phyloP scores from a whole-genome alignment of 2,113 vertebrate species.

The Embiotoca jacksoni region DNA sequence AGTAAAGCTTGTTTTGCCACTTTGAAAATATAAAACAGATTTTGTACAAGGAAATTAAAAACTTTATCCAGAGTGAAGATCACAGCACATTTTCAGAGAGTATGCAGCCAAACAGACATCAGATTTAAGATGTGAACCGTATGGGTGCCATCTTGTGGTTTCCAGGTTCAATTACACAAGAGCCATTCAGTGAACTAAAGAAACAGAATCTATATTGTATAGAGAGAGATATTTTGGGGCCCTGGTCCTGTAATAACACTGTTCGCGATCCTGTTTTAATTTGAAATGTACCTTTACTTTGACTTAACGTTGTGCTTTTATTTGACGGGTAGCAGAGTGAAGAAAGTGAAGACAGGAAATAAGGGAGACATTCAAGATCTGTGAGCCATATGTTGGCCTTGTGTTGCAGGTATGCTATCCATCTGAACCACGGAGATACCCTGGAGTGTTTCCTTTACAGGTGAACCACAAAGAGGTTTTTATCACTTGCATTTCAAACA shows the following conservation, averaged over 20 bases:
- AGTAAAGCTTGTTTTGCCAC: too few relatives aligned
- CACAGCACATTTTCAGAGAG: neutral
- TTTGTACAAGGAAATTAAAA: neutral
- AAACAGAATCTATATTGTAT: neutral
- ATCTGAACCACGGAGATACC: neutral
- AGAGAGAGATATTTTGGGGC: too few relatives aligned
- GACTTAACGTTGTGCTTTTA: neutral
- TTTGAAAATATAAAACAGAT: too few relatives aligned
- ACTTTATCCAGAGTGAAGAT: neutral
- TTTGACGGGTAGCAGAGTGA: neutral
- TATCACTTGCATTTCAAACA: neutral
- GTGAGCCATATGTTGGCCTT: neutral
- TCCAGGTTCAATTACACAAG: conserved; percentile 57
- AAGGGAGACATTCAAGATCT: neutral
- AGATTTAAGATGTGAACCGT: conserved; percentile 34
- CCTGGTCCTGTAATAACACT: neutral
- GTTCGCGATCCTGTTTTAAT: neutral
- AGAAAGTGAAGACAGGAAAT: neutral
- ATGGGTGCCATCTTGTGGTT: conserved; percentile 82
- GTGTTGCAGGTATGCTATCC: neutral
- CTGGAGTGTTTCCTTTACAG: neutral
- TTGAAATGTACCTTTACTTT: neutral
- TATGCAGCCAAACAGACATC: neutral
- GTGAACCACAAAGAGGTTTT: neutral
- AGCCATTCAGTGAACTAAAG: neutral